Evolutionary conservation across 1,140 invertebrate species (phyloP), one percentile per base, ranked within the genome.

Genomic region (Glomeris maerens): DNA sequence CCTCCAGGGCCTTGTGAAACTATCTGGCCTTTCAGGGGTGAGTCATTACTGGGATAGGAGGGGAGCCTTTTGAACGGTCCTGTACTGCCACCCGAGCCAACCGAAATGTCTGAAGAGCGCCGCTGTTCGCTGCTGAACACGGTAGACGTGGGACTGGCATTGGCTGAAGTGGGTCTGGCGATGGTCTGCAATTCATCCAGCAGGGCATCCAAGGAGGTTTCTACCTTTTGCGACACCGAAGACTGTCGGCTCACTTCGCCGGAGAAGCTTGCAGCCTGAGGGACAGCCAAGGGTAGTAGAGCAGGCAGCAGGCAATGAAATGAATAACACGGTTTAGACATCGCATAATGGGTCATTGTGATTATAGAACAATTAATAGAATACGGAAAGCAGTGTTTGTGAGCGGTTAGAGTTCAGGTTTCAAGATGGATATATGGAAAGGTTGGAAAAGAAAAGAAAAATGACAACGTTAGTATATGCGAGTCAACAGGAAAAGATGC

Each of bases 151-250:
- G n/a, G n/a, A n/a, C n/a, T n/a, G n/a, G n/a, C n/a, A n/a, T 41
- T 52, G 42, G 23, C 29, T 21, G 28, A 2, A 28, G 31, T 25
- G 20, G 49, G 47, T 22, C 28, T 45, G 36, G 63, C 56, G 50
- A 87, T 87, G 7, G 84, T 88, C 65, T 89, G 83, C 44, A 90
- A 72, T 67, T 92, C 87, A 64, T 90, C 85, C 84, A 92, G 67
- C 80, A 92, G 68, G 79, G 84, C 83, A 80, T 92, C 86, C 80
- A 91, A 83, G 78, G 85, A 83, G 79, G 88, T 90, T 79, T 89
- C 84, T 75, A 80, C 71, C 74, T 68, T 74, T 67, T 72, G 75
- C 65, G 72, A 72, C 76, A 74, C 78, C 75, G 40, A 42, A 5
- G 40, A 42, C 25, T 42, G 40, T 4, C 40, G 5, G 17, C 40